A percentile compares a stretch with the other conserved stretches of the same genome.
phyloP scores from a whole-genome alignment of 1,140 invertebrate species.

The Brachionus rubens region DNA sequence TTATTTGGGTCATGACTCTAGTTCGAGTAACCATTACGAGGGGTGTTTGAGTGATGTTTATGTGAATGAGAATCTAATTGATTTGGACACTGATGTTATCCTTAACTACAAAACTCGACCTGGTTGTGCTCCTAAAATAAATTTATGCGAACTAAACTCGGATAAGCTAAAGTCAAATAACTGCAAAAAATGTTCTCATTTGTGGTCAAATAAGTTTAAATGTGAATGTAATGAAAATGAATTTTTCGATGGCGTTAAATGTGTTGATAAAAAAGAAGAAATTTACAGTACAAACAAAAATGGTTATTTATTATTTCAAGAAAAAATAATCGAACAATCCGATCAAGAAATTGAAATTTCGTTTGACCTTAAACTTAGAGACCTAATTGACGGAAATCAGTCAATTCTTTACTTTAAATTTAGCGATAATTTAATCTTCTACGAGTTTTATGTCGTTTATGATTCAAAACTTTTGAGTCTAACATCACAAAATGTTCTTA shows the following conservation, averaged over 20 bases:
- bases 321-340: slow-evolving; percentile 2
- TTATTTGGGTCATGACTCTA: slow-evolving; percentile 74
- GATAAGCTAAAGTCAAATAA: slow-evolving; percentile 65
- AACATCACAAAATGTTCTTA: not conserved
- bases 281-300: not conserved
- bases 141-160: slow-evolving; percentile 74
- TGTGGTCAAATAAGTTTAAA: slow-evolving; percentile 7
- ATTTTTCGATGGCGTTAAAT: not conserved
- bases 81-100: slow-evolving; percentile 78
- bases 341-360: not conserved
- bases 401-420: slow-evolving; percentile 7
- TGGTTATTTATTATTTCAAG: slow-evolving; percentile 16
- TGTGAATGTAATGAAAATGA: slow-evolving; percentile 3
- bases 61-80: slow-evolving; percentile 80
- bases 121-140: slow-evolving; percentile 80
- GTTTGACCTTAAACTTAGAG: not conserved
- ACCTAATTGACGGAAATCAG: not conserved
- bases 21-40: slow-evolving; percentile 74
- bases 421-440: slow-evolving; percentile 11
- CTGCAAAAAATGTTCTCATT: slow-evolving; percentile 61
- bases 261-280: not conserved
- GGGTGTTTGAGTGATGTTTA: slow-evolving; percentile 87
- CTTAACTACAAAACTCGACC: slow-evolving; percentile 80
- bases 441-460: slow-evolving; percentile 15
- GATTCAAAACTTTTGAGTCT: not conserved